phyloP scores from a whole-genome alignment of 2,888 invertebrate genomes.

The Nomada flava region DNA sequence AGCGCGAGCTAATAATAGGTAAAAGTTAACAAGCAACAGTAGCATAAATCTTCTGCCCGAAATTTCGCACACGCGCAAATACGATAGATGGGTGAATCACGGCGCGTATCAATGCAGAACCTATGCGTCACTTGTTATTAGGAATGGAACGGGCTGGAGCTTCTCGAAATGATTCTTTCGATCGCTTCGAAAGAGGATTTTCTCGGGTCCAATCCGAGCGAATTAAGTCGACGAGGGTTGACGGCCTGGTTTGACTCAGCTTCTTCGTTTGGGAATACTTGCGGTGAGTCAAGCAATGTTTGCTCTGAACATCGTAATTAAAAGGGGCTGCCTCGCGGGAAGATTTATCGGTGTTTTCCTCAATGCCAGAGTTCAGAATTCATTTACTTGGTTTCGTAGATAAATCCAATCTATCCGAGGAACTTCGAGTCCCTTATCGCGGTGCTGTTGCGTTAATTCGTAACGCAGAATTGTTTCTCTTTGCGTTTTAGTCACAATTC shows the following conservation, averaged over 20 bases:
- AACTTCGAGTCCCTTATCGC: background rate
- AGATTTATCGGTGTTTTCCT: conserved; percentile 33
- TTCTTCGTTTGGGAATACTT: conserved; percentile 22
- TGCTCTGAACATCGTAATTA: conserved; percentile 53
- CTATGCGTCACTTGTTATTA: conserved; percentile 66
- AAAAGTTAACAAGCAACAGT: background rate
- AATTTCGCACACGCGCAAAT: background rate
- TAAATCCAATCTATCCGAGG: background rate
- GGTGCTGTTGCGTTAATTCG: background rate
- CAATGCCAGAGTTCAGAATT: background rate
- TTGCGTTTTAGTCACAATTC: no score
- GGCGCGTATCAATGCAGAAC: conserved; percentile 33
- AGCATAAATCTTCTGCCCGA: background rate
- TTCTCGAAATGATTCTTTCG: conserved; percentile 54
- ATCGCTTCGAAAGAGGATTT: conserved; percentile 44
- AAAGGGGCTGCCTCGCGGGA: conserved; percentile 30
- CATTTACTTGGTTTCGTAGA: background rate
- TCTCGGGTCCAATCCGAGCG: conserved; percentile 60
- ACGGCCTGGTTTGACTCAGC: conserved; percentile 36
- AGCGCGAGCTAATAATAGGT: background rate
- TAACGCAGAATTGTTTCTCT: no score
- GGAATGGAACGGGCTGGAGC: conserved; percentile 24
- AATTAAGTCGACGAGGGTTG: conserved; percentile 54
- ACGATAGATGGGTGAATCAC: conserved; percentile 65
- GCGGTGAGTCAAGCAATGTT: conserved; percentile 50